These are phyloP conservation scores for Lordiphosa clarofinis DNA, from an alignment of 1,140 invertebrate genomes.

Conservation along the genomic window DNA sequence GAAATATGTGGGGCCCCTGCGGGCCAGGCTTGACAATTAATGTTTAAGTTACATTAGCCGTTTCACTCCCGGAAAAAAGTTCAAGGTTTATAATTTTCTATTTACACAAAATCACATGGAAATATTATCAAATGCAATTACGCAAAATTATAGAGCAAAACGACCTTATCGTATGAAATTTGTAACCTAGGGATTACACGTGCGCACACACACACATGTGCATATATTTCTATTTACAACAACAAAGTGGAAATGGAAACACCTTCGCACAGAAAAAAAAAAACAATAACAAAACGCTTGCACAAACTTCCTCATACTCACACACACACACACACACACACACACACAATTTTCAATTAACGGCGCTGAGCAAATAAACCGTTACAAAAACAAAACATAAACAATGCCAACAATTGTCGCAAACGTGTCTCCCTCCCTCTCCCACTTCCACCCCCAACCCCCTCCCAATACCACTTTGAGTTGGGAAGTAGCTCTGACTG, in stretches of 20 bases:
- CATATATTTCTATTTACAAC: slow-evolving; percentile 53
- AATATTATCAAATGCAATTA: slow-evolving; percentile 73
- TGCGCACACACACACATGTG: slow-evolving; percentile 6
- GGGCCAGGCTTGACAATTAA: too few relatives aligned
- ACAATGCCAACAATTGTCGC: slow-evolving; percentile 39
- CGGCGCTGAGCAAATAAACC: slow-evolving; percentile 34
- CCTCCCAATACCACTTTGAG: not conserved
- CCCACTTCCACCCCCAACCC: not conserved
- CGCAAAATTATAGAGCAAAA: slow-evolving; percentile 72
- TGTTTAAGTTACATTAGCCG: too few relatives aligned
- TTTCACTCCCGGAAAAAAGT: too few relatives aligned
- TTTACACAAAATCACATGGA: slow-evolving; percentile 37
- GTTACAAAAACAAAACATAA: slow-evolving; percentile 56
- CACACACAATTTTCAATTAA: slow-evolving; percentile 9
- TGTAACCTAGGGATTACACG: slow-evolving; percentile 60
- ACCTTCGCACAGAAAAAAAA: slow-evolving; percentile 42
- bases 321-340: slow-evolving; percentile 14
- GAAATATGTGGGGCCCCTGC: too few relatives aligned
- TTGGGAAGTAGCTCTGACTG: slow-evolving; percentile 10
- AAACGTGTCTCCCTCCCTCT: slow-evolving; percentile 15
- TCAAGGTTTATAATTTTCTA: too few relatives aligned
- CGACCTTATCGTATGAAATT: slow-evolving; percentile 74
- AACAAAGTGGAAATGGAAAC: slow-evolving; percentile 44
- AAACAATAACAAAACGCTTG: slow-evolving; percentile 34
- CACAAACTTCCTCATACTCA: slow-evolving; percentile 56